Conservation (phyloP, 2,888 invertebrate genomes). For the Eudasyphora cyanicolor region DNA sequence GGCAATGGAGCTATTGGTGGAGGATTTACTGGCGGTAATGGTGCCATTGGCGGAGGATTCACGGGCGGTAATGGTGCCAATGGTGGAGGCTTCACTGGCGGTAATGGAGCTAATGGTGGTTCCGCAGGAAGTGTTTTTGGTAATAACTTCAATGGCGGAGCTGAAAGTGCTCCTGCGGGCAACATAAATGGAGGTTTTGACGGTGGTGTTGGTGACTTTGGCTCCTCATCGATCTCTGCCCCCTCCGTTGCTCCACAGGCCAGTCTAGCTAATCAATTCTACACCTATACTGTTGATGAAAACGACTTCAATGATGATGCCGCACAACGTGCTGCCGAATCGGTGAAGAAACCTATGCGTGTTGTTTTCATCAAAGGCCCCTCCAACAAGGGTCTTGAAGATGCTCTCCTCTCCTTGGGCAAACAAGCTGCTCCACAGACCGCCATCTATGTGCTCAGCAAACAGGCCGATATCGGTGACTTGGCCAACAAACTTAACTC, state of each 20-base stretch:
- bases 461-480: not conserved
- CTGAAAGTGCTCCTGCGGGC: conserved; percentile 41
- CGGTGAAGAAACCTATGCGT: not conserved
- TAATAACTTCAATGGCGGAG: conserved; percentile 28
- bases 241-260: not conserved
- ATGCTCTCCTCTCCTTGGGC: not conserved
- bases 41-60: too few relatives aligned
- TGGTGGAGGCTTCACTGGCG: not conserved
- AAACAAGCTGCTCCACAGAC: not conserved
- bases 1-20: not conserved
- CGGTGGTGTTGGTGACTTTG: not conserved
- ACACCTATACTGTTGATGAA: conserved; percentile 12
- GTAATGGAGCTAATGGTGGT: not conserved
- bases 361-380: conserved; percentile 2
- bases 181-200: not conserved
- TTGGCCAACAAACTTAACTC: conserved; percentile 1
- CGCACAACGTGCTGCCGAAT: not conserved
- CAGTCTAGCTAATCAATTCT: not conserved
- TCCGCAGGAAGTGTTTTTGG: not conserved
- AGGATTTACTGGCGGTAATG: not conserved
- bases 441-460: conserved; percentile 7
- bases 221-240: not conserved
- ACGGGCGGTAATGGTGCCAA: not conserved
- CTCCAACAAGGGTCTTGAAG: not conserved
- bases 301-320: not conserved